Conservation (phyloP, 2,797 vertebrate genomes). For the Scomberomorus guttatus region DNA sequence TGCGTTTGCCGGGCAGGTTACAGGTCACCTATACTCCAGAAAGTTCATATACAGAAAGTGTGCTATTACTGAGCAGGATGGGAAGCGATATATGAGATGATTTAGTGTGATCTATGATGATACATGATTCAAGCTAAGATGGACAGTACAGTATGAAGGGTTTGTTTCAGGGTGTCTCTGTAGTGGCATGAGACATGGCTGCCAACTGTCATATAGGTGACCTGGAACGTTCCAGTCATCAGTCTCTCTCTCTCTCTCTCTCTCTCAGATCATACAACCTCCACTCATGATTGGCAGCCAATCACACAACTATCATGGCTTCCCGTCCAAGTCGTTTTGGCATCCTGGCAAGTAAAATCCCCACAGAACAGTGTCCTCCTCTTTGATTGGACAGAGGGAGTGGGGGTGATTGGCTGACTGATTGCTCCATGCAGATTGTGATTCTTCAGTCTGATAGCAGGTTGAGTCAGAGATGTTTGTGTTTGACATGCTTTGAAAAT, state of each 20-base stretch:
- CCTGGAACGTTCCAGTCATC: conserved; percentile 49
- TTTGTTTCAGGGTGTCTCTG: conserved; percentile 12
- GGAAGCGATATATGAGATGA: conserved; percentile 21
- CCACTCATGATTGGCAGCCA: conserved; percentile 47
- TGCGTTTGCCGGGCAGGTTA: conserved; percentile 21
- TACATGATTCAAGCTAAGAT: conserved; percentile 28
- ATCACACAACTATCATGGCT: conserved; percentile 64
- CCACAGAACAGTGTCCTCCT: conserved; percentile 44
- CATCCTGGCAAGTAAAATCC: conserved; percentile 46
- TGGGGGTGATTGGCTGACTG: conserved; percentile 60
- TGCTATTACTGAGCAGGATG: conserved; percentile 40
- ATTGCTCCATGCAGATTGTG: conserved; percentile 89
- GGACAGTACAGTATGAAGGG: conserved; percentile 1
- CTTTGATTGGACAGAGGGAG: conserved; percentile 62
- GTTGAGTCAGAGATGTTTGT: conserved; percentile 51
- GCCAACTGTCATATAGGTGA: conserved; percentile 53
- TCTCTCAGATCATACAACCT: conserved; percentile 47
- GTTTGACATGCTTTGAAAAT: conserved; percentile 80
- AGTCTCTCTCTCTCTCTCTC: conserved; percentile 33
- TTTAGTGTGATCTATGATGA: conserved; percentile 10
- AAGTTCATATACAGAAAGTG: conserved; percentile 13
- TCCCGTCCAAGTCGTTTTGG: conserved; percentile 69
- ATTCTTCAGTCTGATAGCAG: conserved; percentile 76
- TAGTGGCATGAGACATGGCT: conserved; percentile 3
- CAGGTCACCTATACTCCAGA: conserved; percentile 64